Percentiles rank a stretch among this genome's conserved stretches.
phyloP scores from a whole-genome alignment of 2,113 vertebrate genomes.

The Narcine bancroftii region DNA sequence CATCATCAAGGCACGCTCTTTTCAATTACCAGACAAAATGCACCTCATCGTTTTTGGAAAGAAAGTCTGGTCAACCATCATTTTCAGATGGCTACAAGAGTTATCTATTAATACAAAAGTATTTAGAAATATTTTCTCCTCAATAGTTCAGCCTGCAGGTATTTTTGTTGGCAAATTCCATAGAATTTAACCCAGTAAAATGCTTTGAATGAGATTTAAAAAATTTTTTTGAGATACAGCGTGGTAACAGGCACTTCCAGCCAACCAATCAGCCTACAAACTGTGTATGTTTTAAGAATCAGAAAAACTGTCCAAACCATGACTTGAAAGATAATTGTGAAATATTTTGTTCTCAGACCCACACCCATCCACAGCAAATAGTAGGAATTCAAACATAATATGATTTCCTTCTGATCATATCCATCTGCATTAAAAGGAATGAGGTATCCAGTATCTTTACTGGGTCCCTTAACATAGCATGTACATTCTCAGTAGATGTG shows the following conservation, averaged over 20 bases:
- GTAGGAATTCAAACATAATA: not conserved
- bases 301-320: not conserved
- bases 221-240: no score
- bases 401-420: not conserved
- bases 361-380: not conserved
- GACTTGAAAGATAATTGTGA: not conserved
- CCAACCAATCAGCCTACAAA: no score
- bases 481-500: not conserved
- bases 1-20: not conserved
- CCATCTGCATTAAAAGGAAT: no score
- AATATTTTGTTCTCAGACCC: not conserved
- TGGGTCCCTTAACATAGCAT: not conserved
- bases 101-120: not conserved
- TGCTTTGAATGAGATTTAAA: not conserved
- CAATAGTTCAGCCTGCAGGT: not conserved
- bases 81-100: not conserved
- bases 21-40: constrained; percentile 1
- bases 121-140: not conserved
- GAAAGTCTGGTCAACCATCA: not conserved
- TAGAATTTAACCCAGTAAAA: not conserved
- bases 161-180: not conserved
- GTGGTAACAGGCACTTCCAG: no score
- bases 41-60: not conserved
- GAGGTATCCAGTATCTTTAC: no score
- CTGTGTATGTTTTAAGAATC: no score